Evolutionary conservation across 2,797 vertebrate species (phyloP).

Genomic region (Ptychobarbus kaznakovi): DNA sequence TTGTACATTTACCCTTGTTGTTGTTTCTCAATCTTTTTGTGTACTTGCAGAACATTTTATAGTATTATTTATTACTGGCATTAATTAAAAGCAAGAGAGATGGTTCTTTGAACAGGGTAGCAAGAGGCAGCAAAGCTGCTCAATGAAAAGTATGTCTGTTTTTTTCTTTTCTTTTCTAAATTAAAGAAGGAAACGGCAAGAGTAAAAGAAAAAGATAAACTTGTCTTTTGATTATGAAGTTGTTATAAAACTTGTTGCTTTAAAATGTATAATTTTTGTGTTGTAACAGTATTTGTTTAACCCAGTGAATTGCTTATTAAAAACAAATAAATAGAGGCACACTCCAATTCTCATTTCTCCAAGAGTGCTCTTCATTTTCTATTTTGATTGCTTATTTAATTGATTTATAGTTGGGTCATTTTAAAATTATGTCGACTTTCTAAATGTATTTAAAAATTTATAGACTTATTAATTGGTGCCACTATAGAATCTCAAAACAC

Average conservation of each 20-base stretch:
- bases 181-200: constrained; percentile 70
- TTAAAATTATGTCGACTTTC: background rate
- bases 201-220: constrained; percentile 63
- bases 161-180: constrained; percentile 71
- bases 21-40: constrained; percentile 81
- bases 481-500: background rate
- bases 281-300: constrained; percentile 87
- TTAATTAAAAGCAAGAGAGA: constrained; percentile 66
- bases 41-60: constrained; percentile 81
- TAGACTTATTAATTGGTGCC: background rate
- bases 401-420: background rate
- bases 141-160: constrained; percentile 67
- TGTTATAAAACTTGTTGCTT: constrained; percentile 85
- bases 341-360: constrained; percentile 40
- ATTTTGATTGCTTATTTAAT: background rate
- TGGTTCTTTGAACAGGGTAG: constrained; percentile 75
- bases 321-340: constrained; percentile 82
- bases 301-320: constrained; percentile 82
- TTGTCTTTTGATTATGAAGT: constrained; percentile 80
- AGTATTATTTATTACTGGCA: constrained; percentile 88
- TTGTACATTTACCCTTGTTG: constrained; percentile 81
- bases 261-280: constrained; percentile 78
- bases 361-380: constrained; percentile 29
- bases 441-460: background rate
- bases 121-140: constrained; percentile 73